Base-by-base conservation (phyloP, 1,140 invertebrate genomes). In the Apocrypta bakeri region DNA sequence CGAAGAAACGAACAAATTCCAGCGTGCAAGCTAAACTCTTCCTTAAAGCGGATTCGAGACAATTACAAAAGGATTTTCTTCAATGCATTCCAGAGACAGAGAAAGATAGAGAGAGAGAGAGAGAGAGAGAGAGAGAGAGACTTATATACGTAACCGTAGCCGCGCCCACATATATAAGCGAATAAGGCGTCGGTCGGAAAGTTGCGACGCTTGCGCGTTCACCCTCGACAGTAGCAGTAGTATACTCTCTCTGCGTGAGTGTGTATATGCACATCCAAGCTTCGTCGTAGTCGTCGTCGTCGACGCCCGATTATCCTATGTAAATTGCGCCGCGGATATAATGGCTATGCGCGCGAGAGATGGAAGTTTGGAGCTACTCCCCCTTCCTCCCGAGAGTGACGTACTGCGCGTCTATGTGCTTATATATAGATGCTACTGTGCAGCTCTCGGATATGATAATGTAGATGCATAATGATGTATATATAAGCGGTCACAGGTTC, bases 231-330 rank as follows among this genome's bases (percentile, higher is more conserved):
- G n/a, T n/a, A n/a, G n/a, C n/a, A n/a, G n/a, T n/a, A n/a, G n/a
- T n/a, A n/a, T n/a, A n/a, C n/a, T n/a, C n/a, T n/a, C n/a, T n/a
- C n/a, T n/a, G 42, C 14, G 12, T 2, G 12, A 21, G 4, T 0
- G 12, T 56, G 3, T 56, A 56, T 56, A 56, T 21, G 12, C 14
- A 17, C 1, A 48, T 2, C 14, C 40, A 1, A 42, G 7, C 8
- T 12, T 27, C n/a, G 25, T 71, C 56, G 27, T 48, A 40, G 17
- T 29, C 31, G 27, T 33, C 29, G 6, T 21, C 37, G 3, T 56
- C 9, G 12, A n/a, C 37, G 66, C 25, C 7, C 42, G 81, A 82
- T 82, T 82, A 82, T 82, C 64, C 75, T 61, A 77, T 77, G 81
- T 29, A 82, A 82, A 82, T 82, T 82, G 42, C 64, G 24, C 31